These are phyloP conservation scores for Saccopteryx bilineata DNA, from an alignment of 2,113 vertebrate species.

Conservation along the genomic window DNA sequence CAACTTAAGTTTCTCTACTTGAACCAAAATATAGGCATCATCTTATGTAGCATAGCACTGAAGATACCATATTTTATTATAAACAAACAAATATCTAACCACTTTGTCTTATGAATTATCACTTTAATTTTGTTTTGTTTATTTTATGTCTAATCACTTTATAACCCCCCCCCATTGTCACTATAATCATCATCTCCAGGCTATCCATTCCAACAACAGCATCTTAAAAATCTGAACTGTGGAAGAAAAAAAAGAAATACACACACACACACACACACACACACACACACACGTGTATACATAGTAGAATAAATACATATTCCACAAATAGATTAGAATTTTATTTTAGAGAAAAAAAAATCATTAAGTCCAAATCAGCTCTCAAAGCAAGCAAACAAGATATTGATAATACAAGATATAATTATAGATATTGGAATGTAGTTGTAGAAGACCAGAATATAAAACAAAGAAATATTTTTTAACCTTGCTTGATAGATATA, in stretches of 20 bases:
- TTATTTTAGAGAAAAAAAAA: not conserved
- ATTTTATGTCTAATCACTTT: not conserved
- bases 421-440: not conserved
- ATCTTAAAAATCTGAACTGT: not conserved
- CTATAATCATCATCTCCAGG: not conserved
- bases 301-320: not conserved
- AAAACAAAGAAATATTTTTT: not conserved
- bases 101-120: not conserved
- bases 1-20: not conserved
- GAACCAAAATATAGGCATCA: not conserved
- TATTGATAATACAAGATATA: not conserved
- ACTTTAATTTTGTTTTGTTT: not conserved
- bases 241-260: too few species aligned
- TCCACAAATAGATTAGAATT: not conserved
- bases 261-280: too few species aligned
- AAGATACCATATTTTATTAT: slow-evolving; percentile 24
- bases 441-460: not conserved
- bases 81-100: not conserved
- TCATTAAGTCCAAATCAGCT: not conserved
- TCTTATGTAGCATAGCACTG: not conserved
- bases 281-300: too few species aligned
- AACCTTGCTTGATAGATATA: not conserved
- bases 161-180: not conserved
- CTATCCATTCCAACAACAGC: not conserved
- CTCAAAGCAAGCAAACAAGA: slow-evolving; percentile 17